Evolutionary conservation across 1,140 invertebrate genomes (phyloP), one percentile per base, ranked within the genome.

Genomic region (Lepidotrigona ventralis): DNA sequence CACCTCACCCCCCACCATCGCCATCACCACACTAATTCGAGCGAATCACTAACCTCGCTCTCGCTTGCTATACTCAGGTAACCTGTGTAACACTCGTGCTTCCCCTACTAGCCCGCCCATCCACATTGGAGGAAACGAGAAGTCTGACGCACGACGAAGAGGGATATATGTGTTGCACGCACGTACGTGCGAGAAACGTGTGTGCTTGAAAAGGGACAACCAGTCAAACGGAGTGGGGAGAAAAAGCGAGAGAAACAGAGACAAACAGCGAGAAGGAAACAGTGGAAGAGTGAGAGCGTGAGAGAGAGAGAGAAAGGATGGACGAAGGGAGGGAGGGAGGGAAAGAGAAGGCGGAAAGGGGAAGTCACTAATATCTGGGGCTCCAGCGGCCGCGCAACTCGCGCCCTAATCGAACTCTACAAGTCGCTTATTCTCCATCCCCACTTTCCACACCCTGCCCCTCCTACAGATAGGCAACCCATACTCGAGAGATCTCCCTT

Each of bases 361-460:
- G 77, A 68, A 78, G 86, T 75, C 90, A 91, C 91, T 91, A 92
- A 92, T 93, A 93, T 93, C 92, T 91, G 92, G 91, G 92, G 92
- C 91, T 92, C 91, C 91, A 89, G 90, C 91, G 91, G 91, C 92
- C 91, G 91, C 90, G 88, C 90, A 89, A 91, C 92, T 90, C 91
- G 91, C 89, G 89, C 91, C 89, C 90, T 92, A 92, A 92, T 92
- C 92, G 91, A 93, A 92, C 90, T 92, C 90, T 87, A 90, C 89
- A 89, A 90, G 87, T 85, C 90, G 87, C 86, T 81, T 88, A 87
- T 88, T 87, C 90, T 90, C 86, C 86, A 90, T 86, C 87, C 85
- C 86, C 89, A 85, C 86, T 86, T 60, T 78, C 85, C 81, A 79
- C 84, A 84, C 77, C 83, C 78, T 75, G 85, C 84, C 85, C 69